A percentile compares a stretch with the other conserved stretches of the same genome.
Conservation (phyloP, 2,113 vertebrate species). For the Bubo bubo region DNA sequence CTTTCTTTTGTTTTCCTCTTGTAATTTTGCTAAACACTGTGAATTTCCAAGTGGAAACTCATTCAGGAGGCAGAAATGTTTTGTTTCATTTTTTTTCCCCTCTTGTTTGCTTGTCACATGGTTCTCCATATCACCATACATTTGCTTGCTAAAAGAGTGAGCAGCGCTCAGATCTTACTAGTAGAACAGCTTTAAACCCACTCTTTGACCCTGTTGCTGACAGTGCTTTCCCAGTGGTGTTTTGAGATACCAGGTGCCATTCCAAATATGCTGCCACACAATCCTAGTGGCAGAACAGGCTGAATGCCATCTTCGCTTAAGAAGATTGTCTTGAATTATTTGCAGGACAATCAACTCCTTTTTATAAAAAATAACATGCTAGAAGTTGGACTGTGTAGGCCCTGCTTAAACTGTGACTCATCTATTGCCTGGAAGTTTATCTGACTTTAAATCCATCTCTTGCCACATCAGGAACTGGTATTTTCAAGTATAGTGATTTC, state of each 20-base stretch:
- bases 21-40: not conserved
- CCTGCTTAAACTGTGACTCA: not conserved
- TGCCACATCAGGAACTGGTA: not conserved
- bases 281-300: not conserved
- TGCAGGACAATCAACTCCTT: not conserved
- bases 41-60: not conserved
- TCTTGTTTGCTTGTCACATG: not conserved
- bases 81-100: not conserved
- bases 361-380: not conserved
- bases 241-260: not conserved
- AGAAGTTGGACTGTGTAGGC: not conserved
- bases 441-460: not conserved
- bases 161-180: not conserved
- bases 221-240: not conserved
- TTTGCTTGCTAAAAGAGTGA: not conserved
- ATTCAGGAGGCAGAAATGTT: not conserved
- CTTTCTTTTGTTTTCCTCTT: not conserved
- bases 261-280: not conserved
- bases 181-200: not conserved
- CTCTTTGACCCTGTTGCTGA: not conserved
- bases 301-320: not conserved
- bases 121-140: not conserved
- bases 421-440: not conserved
- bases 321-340: not conserved
- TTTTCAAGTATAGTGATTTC: not conserved